Evolutionary conservation across 2,113 vertebrate species (phyloP).

Genomic region (Oxyruncus cristatus): DNA sequence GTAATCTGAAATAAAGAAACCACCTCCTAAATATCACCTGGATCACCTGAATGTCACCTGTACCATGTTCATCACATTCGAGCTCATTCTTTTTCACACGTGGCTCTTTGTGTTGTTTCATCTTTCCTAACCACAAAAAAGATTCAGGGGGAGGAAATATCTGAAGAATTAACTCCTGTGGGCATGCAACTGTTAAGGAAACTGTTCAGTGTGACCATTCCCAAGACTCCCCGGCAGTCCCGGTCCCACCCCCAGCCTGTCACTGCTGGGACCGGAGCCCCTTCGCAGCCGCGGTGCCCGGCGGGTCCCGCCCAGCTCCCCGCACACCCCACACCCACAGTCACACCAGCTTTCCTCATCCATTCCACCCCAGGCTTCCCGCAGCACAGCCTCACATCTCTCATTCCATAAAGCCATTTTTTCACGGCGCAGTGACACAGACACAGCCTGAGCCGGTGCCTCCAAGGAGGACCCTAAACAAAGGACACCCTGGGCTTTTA

Average conservation of each 20-base stretch:
- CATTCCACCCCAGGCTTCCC: neutral
- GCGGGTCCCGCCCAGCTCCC: neutral
- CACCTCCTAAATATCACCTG: neutral
- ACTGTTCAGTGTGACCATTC: neutral
- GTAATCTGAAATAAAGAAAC: neutral
- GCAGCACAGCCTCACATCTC: rapidly evolving
- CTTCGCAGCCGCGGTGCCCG: neutral
- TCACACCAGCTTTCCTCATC: neutral
- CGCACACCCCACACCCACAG: neutral
- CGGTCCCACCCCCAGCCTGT: neutral
- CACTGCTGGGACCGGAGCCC: neutral
- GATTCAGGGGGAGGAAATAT: neutral
- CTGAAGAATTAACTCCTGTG: neutral
- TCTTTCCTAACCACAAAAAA: neutral
- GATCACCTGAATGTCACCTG: neutral
- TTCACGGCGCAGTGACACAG: neutral
- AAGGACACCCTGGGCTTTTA: neutral
- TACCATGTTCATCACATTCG: neutral
- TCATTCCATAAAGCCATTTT: neutral
- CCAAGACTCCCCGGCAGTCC: neutral
- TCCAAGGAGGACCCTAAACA: neutral
- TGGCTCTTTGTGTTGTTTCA: neutral
- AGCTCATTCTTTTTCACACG: neutral
- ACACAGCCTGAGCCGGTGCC: neutral
- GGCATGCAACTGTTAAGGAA: neutral